Percentiles rank a stretch among this genome's conserved stretches.
Evolutionary conservation across 2,888 invertebrate genomes (phyloP).

Genomic region (Andrena camellia): DNA sequence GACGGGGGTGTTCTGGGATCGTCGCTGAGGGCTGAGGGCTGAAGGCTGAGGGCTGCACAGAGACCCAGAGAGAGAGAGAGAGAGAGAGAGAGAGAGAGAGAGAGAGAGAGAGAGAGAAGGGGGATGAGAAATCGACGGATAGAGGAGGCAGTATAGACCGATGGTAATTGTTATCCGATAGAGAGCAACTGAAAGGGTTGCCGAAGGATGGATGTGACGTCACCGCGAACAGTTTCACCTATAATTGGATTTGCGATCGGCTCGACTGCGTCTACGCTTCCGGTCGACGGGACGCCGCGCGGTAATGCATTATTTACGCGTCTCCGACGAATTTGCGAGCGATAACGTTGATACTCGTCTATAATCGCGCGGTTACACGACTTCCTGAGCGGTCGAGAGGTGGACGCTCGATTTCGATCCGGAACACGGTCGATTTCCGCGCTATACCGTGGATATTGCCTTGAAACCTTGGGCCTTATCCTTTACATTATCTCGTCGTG

Average conservation of each 20-base stretch:
- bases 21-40: neutral
- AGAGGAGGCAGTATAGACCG: slow-evolving; percentile 58
- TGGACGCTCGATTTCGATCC: slow-evolving; percentile 20
- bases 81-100: neutral
- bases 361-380: slow-evolving; percentile 29
- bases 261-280: slow-evolving; percentile 40
- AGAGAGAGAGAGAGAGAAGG: neutral
- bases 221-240: slow-evolving; percentile 74
- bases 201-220: slow-evolving; percentile 75
- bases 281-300: slow-evolving; percentile 29
- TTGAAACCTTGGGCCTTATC: neutral
- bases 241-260: slow-evolving; percentile 77
- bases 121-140: slow-evolving; percentile 29
- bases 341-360: slow-evolving; percentile 1
- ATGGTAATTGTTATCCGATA: slow-evolving; percentile 40
- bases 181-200: slow-evolving; percentile 68
- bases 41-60: neutral
- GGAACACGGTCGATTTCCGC: slow-evolving; percentile 1
- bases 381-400: slow-evolving; percentile 19
- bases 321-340: slow-evolving; percentile 32
- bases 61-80: neutral
- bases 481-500: too few species aligned
- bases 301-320: slow-evolving; percentile 70
- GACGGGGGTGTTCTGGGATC: slow-evolving; percentile 32
- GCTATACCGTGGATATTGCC: neutral